Conservation (phyloP, 2,113 vertebrate genomes). For the Silurus asotus region DNA sequence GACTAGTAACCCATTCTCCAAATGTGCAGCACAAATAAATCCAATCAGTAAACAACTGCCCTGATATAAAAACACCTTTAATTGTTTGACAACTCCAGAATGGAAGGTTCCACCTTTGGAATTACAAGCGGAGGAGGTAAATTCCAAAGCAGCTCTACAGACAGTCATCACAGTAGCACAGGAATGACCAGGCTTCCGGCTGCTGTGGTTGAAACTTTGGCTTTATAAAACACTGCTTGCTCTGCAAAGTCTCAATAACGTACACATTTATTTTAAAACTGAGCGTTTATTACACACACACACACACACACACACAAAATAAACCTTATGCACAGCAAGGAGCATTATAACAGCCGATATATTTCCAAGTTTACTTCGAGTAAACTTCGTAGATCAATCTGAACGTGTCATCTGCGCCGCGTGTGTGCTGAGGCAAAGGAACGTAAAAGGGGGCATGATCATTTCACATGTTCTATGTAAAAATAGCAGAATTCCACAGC, state of each 20-base stretch:
- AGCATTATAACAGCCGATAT: not conserved
- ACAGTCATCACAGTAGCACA: not conserved
- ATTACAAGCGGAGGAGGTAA: slow-evolving; percentile 8
- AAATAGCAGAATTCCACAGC: slow-evolving; percentile 55
- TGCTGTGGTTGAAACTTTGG: not conserved
- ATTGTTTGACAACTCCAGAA: not conserved
- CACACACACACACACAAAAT: not conserved
- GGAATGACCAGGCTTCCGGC: not conserved
- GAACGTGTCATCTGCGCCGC: not conserved
- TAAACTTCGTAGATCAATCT: slow-evolving; percentile 29
- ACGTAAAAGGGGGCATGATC: slow-evolving; percentile 1
- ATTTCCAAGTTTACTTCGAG: slow-evolving; percentile 20
- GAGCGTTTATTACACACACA: slow-evolving; percentile 10
- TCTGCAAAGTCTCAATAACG: slow-evolving; percentile 19
- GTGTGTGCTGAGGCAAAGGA: not conserved
- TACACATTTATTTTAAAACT: slow-evolving; percentile 28
- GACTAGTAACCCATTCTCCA: slow-evolving; percentile 3
- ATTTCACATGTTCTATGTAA: slow-evolving; percentile 42
- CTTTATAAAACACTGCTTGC: not conserved
- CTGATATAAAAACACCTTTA: not conserved
- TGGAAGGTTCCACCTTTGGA: not conserved
- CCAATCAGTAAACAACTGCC: not conserved
- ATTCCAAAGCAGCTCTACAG: slow-evolving; percentile 16
- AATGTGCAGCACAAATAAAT: slow-evolving; percentile 3
- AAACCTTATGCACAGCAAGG: not conserved